Evolutionary conservation across 1,140 invertebrate species (phyloP), one percentile per base, ranked within the genome.

Genomic region (Apis dorsata): DNA sequence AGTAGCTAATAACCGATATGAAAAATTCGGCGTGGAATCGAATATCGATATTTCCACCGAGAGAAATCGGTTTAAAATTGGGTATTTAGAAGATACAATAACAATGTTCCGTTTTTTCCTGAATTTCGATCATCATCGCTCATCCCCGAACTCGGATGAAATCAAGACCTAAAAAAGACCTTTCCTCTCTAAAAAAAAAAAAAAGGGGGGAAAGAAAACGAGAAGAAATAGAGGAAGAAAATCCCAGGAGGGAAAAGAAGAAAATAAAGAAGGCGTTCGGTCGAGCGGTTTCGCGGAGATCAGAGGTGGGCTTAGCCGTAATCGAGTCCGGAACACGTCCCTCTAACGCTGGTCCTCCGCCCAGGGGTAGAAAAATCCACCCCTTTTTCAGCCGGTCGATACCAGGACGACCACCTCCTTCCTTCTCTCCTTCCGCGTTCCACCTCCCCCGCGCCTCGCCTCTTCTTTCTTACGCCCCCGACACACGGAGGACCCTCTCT

Each of bases 301-400:
- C 60, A 79, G 71, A 86, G 89, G 83, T 85, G 84, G 88, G 78
- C 86, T 34, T 83, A 71, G 85, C 79, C 84, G 83, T 89, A 86
- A 86, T 89, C 53, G 75, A 86, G 79, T 88, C 81, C 86, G 86
- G 86, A 89, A 91, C 88, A 86, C 81, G 90, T 87, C 83, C 85
- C 86, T 88, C 85, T 79, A 75, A 77, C 89, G 82, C 85, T 66
- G 69, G 85, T 84, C 85, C 86, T 89, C 88, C 90, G 89, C 91
- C 90, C 88, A 88, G 85, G 83, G 85, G 84, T 88, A 91, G 91
- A 92, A 93, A 93, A 93, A 92, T 93, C 92, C 92, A 92, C 91
- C 92, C 92, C 92, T 93, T 92, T 92, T 91, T 87, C 88, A 89
- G 88, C 85, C 92, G 92, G 92, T 93, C 93, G 92, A 93, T 93